Evolutionary conservation across 2,113 vertebrate genomes (phyloP).

Genomic region (Anolis carolinensis): DNA sequence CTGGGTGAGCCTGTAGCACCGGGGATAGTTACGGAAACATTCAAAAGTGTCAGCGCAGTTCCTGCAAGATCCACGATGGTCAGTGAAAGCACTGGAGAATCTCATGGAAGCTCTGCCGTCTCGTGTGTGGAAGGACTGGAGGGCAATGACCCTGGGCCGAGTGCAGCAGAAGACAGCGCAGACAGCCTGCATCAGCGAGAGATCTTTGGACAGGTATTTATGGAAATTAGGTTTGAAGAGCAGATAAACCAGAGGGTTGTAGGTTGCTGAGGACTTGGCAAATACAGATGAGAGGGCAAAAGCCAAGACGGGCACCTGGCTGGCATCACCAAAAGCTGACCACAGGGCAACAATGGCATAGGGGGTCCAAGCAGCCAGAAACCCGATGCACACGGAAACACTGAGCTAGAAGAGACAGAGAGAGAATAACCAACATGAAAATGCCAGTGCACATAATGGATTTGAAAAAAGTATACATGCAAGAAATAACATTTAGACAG

Average conservation of each 20-base stretch:
- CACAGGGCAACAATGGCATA: conserved; percentile 82
- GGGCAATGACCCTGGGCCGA: rapidly evolving
- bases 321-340: conserved; percentile 75
- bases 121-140: background rate
- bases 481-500: too few species aligned
- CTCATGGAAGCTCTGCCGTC: conserved; percentile 5
- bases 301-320: conserved; percentile 75
- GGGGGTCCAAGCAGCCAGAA: conserved; percentile 85
- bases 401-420: conserved; percentile 73
- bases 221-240: conserved; percentile 86
- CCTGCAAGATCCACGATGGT: conserved; percentile 10
- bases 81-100: rapidly evolving
- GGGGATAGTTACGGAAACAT: conserved; percentile 37
- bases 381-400: conserved; percentile 82
- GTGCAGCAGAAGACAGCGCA: conserved; percentile 32
- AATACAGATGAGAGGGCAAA: conserved; percentile 81
- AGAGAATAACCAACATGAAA: background rate
- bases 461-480: too few species aligned
- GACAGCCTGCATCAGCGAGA: conserved; percentile 46
- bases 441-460: background rate
- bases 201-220: conserved; percentile 66
- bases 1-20: conserved; percentile 6
- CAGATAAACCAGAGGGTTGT: conserved; percentile 84
- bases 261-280: conserved; percentile 86
- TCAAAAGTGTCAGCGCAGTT: conserved; percentile 30